Evolutionary conservation across 2,797 vertebrate species (phyloP), one percentile per base, ranked within the genome.

Genomic region (Halcyon smyrnensis): DNA sequence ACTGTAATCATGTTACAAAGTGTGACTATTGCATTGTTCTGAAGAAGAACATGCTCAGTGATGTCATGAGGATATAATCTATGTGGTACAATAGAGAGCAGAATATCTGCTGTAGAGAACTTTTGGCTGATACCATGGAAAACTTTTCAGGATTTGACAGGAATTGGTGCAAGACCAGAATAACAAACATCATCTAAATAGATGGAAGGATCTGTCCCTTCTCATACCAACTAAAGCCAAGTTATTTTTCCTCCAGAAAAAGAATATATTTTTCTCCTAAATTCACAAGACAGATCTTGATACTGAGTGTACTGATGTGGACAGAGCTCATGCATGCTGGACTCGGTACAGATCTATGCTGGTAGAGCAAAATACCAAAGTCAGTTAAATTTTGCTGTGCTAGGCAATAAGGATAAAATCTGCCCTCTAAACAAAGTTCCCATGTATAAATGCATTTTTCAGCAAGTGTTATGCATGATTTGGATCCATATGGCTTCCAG

Each of bases 401-500:
- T 85, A 82, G 54, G 67, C 46, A 63, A 8, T 53, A 84, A 75
- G 45, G 94, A 70, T 4, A 87, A 88, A 93, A 94, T 81, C 46
- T 90, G 43, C 37, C 41, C 32, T 83, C 45, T 75, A 84, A 93
- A 54, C 45, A 79, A 85, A 89, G 60, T 65, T 78, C 39, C 12
- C 8, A 36, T 13, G 4, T 70, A 64, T 32, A 84, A 92, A 41
- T 27, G 6, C 13, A 57, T 74, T 91, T 80, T 87, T 88, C 84
- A 94, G 67, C 67, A 82, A 76, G 16, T 45, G 60, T 83, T 87
- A 86, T 48, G 62, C 60, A 69, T 54, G 57, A 88, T 8, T 69
- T 41, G 19, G 34, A 63, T 77, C 93, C 84, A 78, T 91, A 87
- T 83, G 91, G 50, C 57, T 95, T 87, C 73, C 69, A 87, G 30